These are phyloP conservation scores for Gymnocephalus cernua DNA, from an alignment of 2,113 vertebrate genomes.

Conservation along the genomic window DNA sequence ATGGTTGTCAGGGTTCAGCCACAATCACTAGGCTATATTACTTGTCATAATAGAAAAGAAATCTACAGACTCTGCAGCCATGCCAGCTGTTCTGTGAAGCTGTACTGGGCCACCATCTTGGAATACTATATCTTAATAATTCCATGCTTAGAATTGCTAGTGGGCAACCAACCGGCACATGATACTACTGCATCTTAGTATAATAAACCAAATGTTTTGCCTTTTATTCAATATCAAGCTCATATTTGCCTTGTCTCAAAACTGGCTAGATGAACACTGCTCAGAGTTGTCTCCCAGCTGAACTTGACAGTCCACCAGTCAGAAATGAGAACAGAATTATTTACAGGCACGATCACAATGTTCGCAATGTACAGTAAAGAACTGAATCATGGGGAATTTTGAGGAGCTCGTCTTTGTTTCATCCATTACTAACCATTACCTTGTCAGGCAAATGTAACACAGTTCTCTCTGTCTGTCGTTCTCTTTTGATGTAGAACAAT, in stretches of 20 bases:
- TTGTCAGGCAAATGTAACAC: not conserved
- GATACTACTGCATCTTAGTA: not conserved
- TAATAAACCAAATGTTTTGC: not conserved
- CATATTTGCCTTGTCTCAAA: not conserved
- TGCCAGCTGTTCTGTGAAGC: too few relatives aligned
- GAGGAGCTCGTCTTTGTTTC: not conserved
- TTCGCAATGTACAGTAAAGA: not conserved
- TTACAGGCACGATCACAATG: not conserved
- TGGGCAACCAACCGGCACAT: too few relatives aligned
- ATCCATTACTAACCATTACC: not conserved
- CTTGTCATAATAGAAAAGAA: not conserved
- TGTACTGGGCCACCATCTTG: not conserved
- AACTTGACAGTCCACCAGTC: constrained; percentile 14
- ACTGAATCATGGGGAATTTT: not conserved
- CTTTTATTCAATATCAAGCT: not conserved
- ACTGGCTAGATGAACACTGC: not conserved
- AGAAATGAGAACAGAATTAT: constrained; percentile 4
- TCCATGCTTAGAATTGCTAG: not conserved
- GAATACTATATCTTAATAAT: not conserved
- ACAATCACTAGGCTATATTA: too few relatives aligned
- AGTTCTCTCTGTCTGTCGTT: not conserved
- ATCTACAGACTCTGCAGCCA: too few relatives aligned
- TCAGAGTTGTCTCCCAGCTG: not conserved
- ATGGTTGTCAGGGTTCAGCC: too few relatives aligned
- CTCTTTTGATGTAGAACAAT: not conserved